Evolutionary conservation across 2,888 invertebrate species (phyloP).

Genomic region (Cosmorhoe ocellata): DNA sequence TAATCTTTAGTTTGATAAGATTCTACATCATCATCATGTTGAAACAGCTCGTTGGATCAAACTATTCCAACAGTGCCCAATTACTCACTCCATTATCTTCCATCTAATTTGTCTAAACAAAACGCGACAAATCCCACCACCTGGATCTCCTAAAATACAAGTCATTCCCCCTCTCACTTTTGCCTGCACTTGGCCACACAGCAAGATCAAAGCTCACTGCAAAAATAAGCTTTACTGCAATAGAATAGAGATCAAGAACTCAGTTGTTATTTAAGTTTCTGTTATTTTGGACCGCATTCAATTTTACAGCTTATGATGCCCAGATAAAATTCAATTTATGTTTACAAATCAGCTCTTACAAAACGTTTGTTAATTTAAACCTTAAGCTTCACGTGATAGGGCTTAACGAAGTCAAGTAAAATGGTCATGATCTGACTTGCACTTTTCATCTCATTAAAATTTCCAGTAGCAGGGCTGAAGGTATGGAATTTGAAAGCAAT

Average conservation of each 20-base stretch:
- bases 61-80: conserved; percentile 3
- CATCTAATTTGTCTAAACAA: conserved; percentile 33
- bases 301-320: not conserved
- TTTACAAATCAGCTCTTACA: not conserved
- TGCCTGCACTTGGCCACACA: conserved; percentile 9
- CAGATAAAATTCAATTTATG: conserved; percentile 8
- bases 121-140: conserved; percentile 27
- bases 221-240: not conserved
- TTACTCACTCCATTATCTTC: conserved; percentile 12
- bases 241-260: not conserved
- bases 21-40: not conserved
- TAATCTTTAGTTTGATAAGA: not conserved
- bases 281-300: conserved; percentile 2
- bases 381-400: not conserved
- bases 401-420: not conserved
- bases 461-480: conserved; percentile 33
- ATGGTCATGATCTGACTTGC: conserved; percentile 38
- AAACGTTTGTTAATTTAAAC: not conserved
- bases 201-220: not conserved
- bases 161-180: conserved; percentile 26
- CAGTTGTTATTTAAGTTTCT: not conserved
- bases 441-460: conserved; percentile 42
- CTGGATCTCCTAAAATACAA: conserved; percentile 25
- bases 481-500: conserved; percentile 20
- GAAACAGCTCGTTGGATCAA: not conserved